These are phyloP conservation scores for Tyrannus savana DNA, from an alignment of 2,113 vertebrate genomes.

Conservation along the genomic window DNA sequence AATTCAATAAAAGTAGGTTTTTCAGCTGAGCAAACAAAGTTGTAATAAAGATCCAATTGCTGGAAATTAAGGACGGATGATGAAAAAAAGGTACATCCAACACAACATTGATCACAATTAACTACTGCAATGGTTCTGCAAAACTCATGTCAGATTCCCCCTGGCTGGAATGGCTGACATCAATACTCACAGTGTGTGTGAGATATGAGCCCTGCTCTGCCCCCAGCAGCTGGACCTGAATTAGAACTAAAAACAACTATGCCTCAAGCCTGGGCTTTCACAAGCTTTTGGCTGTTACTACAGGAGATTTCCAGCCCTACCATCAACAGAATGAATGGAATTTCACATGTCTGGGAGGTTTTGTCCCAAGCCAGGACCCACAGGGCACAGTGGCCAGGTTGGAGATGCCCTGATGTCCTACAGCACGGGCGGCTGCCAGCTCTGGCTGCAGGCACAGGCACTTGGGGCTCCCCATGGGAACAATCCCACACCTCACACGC, in stretches of 20 bases:
- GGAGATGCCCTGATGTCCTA: not conserved
- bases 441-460: not conserved
- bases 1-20: not conserved
- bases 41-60: not conserved
- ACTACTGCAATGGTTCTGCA: not conserved
- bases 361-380: not conserved
- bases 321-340: not conserved
- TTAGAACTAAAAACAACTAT: not conserved
- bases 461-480: not conserved
- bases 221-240: not conserved
- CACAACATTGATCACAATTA: not conserved
- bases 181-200: accelerated
- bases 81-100: not conserved
- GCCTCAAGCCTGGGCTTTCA: not conserved
- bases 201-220: not conserved
- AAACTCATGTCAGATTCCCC: not conserved
- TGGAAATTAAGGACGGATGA: not conserved
- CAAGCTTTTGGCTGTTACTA: accelerated
- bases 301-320: not conserved
- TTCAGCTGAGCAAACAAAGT: not conserved
- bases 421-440: accelerated
- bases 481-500: too few relatives aligned
- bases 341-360: not conserved
- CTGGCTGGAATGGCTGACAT: not conserved
- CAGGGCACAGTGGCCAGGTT: accelerated